Base-by-base conservation (phyloP, 2,888 invertebrate species). In the Epistrophella euchroma region DNA sequence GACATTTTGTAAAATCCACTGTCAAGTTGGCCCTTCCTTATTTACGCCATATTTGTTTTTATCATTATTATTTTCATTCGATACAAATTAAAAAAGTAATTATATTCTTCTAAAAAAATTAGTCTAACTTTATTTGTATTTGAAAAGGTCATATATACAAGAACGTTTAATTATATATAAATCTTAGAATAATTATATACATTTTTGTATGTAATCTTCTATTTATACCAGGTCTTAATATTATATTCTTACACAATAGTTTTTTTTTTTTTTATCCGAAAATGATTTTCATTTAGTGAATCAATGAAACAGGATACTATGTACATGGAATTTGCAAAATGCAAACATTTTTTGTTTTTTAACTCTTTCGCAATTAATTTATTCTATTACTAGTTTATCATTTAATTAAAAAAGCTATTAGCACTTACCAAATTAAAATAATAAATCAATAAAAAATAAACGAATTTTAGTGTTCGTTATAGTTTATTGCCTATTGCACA, bases 101-200 rank as follows among this genome's bases (percentile, higher is more conserved):
- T 68, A 37, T 86, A 86, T 86, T 86, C 86, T 86, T 86, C 86
- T 86, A 86, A 86, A 86, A 86, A 86, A 86, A 86, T 86, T 86
- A 86, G 86, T 86, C 86, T 86, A 86, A 86, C 82, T 86, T 86
- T 86, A 86, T 86, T 86, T 86, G 86, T 86, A 86, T 86, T 86
- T 86, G 86, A 86, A 82, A 82, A 86, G 82, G 62, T 82, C 66
- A 19, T 86, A 86, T 86, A 35, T 86, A 86, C 86, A 86, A 86
- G 86, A 86, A 86, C 77, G 74, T 82, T 82, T 82, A 66, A 82
- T 82, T 78, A 86, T 86, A 78, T 78, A 86, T 86, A 78, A 82
- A 71, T 78, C 82, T 86, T 82, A 82, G 66, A 74, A 76, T 43
- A 64, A 37, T 76, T 75, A 73, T 78, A 58, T 55, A 76, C 56